Base-by-base conservation (phyloP, 2,113 vertebrate genomes). In the Seriola aureovittata region DNA sequence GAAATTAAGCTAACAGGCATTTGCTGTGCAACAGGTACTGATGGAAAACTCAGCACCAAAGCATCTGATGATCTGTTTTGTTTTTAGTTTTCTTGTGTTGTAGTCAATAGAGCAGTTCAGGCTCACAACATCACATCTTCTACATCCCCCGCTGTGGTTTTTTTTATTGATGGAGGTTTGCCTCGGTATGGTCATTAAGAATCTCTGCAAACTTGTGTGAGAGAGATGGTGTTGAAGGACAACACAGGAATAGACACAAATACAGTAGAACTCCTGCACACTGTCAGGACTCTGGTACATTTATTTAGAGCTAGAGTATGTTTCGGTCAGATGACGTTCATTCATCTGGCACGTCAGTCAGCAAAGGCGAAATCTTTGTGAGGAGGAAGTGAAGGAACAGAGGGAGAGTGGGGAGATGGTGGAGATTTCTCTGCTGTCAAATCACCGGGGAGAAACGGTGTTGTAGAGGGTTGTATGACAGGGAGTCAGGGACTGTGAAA, bases 101-200 rank as follows among this genome's bases (percentile, higher is more conserved):
- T 12, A 16, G 60, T 80, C 17, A 8, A 34, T 84, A 23, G 19
- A 70, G 58, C 23, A 16, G 60, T 75, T 75, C 64, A 75, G 38
- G 48, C 60, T 80, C 46, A 75, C 36, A 0, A 54, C 68, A 71
- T 65, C 59, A 14, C 64, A 65, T 71, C 19, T 50, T 82, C 60
- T 34, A 67, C n/a, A 57, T 75, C 71, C 25, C 0, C 42, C 4
- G 46, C 50, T 60, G 40, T n/a, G 23, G 19, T 76, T 42, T 73
- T 81, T 42, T 72, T 79, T 71, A 83, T 87, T 62, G 77, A 79
- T 32, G 0, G 6, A 70, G 36, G 25, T 74, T 71, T 77, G 36
- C 42, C 13, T 64, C 64, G 29, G 10, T 52, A 14, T 34, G 77
- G 46, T 76, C 57, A 76, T 67, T 70, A 46, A 54, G 69, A 19